Base-by-base conservation (phyloP, 2,797 vertebrate genomes). In the Emydoidea blandingii region DNA sequence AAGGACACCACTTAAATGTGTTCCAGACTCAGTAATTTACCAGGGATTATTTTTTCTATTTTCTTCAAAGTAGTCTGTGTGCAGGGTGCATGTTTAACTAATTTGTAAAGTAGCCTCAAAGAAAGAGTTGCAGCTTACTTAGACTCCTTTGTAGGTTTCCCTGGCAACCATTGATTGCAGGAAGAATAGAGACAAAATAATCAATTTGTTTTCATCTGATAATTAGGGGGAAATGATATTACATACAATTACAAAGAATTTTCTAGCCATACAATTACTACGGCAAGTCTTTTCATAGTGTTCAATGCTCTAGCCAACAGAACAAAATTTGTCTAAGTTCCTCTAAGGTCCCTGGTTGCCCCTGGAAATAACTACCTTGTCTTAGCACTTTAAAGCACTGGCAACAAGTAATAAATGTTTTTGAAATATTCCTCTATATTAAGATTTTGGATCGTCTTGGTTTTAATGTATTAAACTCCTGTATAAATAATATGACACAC, bases 381-480 rank as follows among this genome's bases (percentile, higher is more conserved):
- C 91, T 80, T 95, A 85, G 93, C 53, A 79, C 41, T 89, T 95
- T 87, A 81, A 84, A 97, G 79, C 85, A 85, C 90, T 92, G 85
- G n/a, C 74, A 95, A 81, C 80, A 94, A 85, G 92, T 86, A 96
- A 93, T 68, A 95, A 93, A 86, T 16, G 65, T 81, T 92, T 97
- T 85, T 7, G 91, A 96, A 98, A 80, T 18, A 8, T 90, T 93
- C 86, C 93, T 95, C 91, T 88, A 80, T 95, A 96, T 97, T 98
- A 97, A 96, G 95, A 92, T 87, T 85, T 96, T 86, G 93, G 91
- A 94, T 96, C 95, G 93, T 91, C 96, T 98, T 88, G 92, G 19
- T 89, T 94, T 96, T 97, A 94, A 95, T 93, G 87, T 85, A 93
- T 80, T 97, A 96, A 97, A 78, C 93, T 88, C 57, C 95, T 98